phyloP scores from a whole-genome alignment of 2,797 vertebrate species.

The Coendou prehensilis region DNA sequence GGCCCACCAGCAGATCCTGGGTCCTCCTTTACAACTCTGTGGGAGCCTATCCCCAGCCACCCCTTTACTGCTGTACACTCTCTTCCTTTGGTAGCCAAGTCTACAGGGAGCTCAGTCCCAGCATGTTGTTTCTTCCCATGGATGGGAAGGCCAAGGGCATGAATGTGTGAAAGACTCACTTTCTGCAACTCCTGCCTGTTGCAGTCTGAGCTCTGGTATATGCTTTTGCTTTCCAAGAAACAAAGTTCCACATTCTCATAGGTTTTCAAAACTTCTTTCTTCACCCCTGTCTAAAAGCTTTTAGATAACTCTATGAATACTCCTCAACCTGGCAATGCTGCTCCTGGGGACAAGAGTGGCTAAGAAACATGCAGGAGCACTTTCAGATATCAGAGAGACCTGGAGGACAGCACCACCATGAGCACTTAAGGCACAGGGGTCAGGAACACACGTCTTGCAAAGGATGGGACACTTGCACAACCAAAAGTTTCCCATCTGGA shows the following conservation, averaged over 20 bases:
- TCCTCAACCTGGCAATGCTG: background rate
- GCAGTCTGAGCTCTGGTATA: background rate
- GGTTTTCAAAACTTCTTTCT: slow-evolving; percentile 15
- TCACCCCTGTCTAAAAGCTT: background rate
- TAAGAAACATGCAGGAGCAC: background rate
- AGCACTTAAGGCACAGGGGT: background rate
- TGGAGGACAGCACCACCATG: background rate
- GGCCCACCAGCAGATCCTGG: background rate
- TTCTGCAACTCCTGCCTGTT: background rate
- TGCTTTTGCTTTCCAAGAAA: slow-evolving; percentile 24
- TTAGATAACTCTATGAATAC: background rate
- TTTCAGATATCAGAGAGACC: background rate
- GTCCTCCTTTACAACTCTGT: background rate
- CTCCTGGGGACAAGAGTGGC: background rate
- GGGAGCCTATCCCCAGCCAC: background rate
- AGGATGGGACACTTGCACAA: background rate
- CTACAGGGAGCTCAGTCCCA: background rate
- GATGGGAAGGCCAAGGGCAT: background rate
- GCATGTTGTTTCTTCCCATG: background rate
- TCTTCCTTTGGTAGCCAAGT: background rate
- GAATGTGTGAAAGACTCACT: background rate
- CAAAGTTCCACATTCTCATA: background rate
- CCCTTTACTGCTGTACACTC: background rate
- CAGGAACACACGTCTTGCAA: background rate
- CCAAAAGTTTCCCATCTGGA: background rate